Base-by-base conservation (phyloP, 2,797 vertebrate genomes). In the Amniataba percoides region DNA sequence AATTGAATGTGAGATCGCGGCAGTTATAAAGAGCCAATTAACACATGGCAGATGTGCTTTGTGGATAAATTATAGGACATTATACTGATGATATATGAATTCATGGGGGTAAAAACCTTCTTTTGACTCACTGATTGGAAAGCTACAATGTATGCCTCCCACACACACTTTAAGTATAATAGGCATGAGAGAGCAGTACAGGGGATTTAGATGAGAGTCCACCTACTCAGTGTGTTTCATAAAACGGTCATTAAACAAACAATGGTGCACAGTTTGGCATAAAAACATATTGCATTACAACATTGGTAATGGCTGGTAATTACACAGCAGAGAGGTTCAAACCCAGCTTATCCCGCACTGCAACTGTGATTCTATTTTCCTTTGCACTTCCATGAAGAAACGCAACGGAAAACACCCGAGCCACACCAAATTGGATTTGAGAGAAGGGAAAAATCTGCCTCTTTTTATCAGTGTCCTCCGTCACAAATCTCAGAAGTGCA, bases 21-120 rank as follows among this genome's bases (percentile, higher is more conserved):
- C 77, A 77, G 74, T 87, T 77, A 83, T 80, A 79, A 77, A 78
- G 74, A 86, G 81, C 56, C 81, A 92, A 90, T 93, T 91, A 93
- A 89, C 74, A 69, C 39, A 23, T 71, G 80, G 84, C 80, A 85
- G 81, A 84, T 86, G 75, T 75, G 87, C 84, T 87, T 87, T 79
- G 65, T 72, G 81, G 78, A 88, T 82, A 87, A 79, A 86, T 87
- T 88, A 87, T 25, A 82, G 72, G 58, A 84, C 70, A 87, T 90
- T 90, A 87, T 48, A 62, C 67, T 75, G 84, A 91, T 88, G 85
- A 90, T 90, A 74, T 81, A 70, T 83, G 74, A 87, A 88, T 88
- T 91, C 88, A 87, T 80, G 69, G 86, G 84, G 84, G 57, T 59
- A 87, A 83, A 84, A 83, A 59, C 43, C 25, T 65, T 74, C 63